Percentiles rank a stretch among this genome's conserved stretches.
These are phyloP conservation scores for Drosophila lowei DNA, from an alignment of 1,140 invertebrate genomes.

Conservation along the genomic window DNA sequence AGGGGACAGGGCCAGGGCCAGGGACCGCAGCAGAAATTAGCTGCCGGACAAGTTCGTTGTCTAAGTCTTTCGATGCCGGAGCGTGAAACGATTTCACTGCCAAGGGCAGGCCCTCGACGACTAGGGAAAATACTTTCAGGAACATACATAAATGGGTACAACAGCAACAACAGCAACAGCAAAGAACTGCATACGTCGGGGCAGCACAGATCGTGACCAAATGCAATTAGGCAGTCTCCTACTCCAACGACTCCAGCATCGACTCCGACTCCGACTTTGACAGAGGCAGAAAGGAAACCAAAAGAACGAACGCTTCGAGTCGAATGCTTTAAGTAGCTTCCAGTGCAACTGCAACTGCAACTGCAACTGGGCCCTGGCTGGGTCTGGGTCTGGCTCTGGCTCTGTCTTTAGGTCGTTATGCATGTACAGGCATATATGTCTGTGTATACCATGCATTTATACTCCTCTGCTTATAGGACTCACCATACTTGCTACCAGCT, in stretches of 20 bases:
- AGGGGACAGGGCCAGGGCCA: constrained; percentile 3
- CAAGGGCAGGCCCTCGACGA: constrained; percentile 60
- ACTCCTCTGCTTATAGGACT: constrained; percentile 54
- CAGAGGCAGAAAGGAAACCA: constrained; percentile 17
- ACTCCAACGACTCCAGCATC: not conserved
- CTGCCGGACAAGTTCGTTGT: constrained; percentile 57
- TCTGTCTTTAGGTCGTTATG: constrained; percentile 5
- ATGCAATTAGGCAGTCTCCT: constrained; percentile 72
- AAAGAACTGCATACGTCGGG: constrained; percentile 44
- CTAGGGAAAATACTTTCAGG: constrained; percentile 43
- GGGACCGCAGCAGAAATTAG: constrained; percentile 9
- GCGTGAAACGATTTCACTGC: constrained; percentile 69
- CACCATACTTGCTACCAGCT: constrained; percentile 71
- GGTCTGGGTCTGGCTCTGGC: too few species aligned
- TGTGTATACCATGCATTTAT: not conserved
- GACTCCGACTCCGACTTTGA: constrained; percentile 1
- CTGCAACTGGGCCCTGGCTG: constrained; percentile 26
- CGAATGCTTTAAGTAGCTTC: constrained; percentile 27
- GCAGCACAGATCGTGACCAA: constrained; percentile 68
- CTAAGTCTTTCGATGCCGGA: constrained; percentile 64
- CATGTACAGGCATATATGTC: too few species aligned
- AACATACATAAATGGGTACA: constrained; percentile 39
- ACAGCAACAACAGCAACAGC: not conserved
- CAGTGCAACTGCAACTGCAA: constrained; percentile 37
- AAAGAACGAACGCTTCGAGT: not conserved